Conservation (phyloP, 2,888 invertebrate genomes). For the Geotrupes spiniger region DNA sequence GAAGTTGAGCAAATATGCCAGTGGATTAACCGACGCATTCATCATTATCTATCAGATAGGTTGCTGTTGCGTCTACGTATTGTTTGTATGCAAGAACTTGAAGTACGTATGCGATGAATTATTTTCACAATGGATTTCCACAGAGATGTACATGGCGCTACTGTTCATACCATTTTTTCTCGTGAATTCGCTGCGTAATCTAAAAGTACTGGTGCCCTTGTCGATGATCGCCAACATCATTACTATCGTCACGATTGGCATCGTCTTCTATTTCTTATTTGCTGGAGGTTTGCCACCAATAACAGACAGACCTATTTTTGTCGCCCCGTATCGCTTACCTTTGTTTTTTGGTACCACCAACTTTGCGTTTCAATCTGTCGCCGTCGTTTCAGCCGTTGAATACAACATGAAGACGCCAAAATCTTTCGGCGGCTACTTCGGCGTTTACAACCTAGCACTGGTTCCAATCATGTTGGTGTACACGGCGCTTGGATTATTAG, state of each 20-base stretch:
- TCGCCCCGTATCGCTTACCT: neutral
- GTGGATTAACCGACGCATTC: conserved; percentile 14
- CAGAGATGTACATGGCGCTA: conserved; percentile 5
- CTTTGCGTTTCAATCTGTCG: conserved; percentile 11
- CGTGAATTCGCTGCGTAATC: conserved; percentile 9
- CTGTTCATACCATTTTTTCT: conserved; percentile 6
- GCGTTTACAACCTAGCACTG: conserved; percentile 11
- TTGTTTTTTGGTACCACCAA: conserved; percentile 11
- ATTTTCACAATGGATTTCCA: neutral
- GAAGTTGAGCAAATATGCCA: conserved; percentile 7
- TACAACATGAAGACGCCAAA: conserved; percentile 14
- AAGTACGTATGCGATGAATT: conserved; percentile 19
- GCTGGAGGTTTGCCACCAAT: conserved; percentile 2
- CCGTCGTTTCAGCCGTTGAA: conserved; percentile 11
- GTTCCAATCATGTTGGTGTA: conserved; percentile 2
- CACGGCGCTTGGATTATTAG: conserved; percentile 8
- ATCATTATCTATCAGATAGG: conserved; percentile 20
- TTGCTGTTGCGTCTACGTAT: conserved; percentile 13
- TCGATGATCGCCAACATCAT: conserved; percentile 9
- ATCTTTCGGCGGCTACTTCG: conserved; percentile 12
- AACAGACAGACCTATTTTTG: conserved; percentile 1
- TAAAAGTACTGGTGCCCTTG: conserved; percentile 14
- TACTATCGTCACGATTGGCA: conserved; percentile 6
- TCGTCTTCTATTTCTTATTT: conserved; percentile 11
- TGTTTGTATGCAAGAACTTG: conserved; percentile 16